Conservation (phyloP, 2,888 invertebrate genomes). For the Cactoblastis cactorum region DNA sequence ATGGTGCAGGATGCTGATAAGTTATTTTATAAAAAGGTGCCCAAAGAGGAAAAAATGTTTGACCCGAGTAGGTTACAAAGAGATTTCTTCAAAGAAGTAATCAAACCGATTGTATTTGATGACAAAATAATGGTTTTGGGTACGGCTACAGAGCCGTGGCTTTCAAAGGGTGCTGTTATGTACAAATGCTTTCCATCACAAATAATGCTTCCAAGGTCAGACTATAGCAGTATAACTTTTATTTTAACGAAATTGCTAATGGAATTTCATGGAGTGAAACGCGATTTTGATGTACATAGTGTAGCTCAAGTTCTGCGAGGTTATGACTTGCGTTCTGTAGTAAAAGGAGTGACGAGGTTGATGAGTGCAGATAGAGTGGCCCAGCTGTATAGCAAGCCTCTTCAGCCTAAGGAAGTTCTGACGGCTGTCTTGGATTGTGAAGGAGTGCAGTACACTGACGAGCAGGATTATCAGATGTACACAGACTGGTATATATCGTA, state of each 20-base stretch:
- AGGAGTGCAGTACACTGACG: conserved; percentile 50
- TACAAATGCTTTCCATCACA: conserved; percentile 79
- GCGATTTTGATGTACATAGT: conserved; percentile 79
- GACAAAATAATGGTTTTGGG: conserved; percentile 86
- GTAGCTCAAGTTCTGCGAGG: conserved; percentile 76
- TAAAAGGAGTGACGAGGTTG: conserved; percentile 56
- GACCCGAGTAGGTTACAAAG: conserved; percentile 85
- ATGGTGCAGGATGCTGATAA: conserved; percentile 83
- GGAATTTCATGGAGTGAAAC: conserved; percentile 78
- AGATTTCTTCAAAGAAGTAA: conserved; percentile 82
- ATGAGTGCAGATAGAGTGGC: conserved; percentile 71
- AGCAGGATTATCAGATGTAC: conserved; percentile 65
- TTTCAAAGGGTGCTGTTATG: conserved; percentile 65
- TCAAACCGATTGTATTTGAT: conserved; percentile 81
- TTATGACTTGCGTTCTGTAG: conserved; percentile 74
- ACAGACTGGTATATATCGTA: conserved; percentile 67
- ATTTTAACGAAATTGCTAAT: conserved; percentile 77
- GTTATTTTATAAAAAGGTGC: conserved; percentile 84
- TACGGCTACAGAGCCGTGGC: conserved; percentile 84
- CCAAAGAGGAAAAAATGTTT: conserved; percentile 79
- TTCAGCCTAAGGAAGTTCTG: conserved; percentile 73
- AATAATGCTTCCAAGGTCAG: conserved; percentile 75
- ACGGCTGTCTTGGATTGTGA: conserved; percentile 53
- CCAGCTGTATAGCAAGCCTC: conserved; percentile 71
- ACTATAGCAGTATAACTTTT: conserved; percentile 79